Percentiles rank a stretch among this genome's conserved stretches.
phyloP scores from a whole-genome alignment of 2,888 invertebrate genomes.

The Pandemis heparana region DNA sequence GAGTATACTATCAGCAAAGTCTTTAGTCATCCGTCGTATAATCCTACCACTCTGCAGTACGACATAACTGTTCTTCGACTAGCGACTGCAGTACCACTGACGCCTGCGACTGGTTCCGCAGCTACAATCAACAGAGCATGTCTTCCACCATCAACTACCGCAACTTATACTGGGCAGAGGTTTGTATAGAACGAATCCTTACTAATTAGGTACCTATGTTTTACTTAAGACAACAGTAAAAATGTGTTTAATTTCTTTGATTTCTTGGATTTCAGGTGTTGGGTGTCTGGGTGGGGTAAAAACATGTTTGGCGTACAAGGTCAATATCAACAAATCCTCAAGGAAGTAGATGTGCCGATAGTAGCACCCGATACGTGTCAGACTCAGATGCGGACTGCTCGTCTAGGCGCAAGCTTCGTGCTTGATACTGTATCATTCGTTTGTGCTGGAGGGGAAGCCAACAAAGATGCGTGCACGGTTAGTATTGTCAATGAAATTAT shows the following conservation, averaged over 20 bases:
- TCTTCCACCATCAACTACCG: slow-evolving; percentile 76
- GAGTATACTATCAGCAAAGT: slow-evolving; percentile 87
- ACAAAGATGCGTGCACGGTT: slow-evolving; percentile 92
- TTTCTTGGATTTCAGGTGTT: slow-evolving; percentile 71
- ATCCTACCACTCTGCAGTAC: slow-evolving; percentile 90
- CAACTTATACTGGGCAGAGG: slow-evolving; percentile 82
- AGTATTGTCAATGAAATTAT: slow-evolving; percentile 52
- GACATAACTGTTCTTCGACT: slow-evolving; percentile 93
- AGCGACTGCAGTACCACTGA: slow-evolving; percentile 83
- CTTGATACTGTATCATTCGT: slow-evolving; percentile 89
- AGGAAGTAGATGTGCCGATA: slow-evolving; percentile 91
- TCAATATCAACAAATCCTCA: slow-evolving; percentile 88
- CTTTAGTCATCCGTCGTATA: slow-evolving; percentile 88
- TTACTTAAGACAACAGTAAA: too few relatives aligned
- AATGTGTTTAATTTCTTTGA: too few relatives aligned
- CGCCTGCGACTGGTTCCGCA: slow-evolving; percentile 74
- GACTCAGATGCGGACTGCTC: slow-evolving; percentile 86
- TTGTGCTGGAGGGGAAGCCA: slow-evolving; percentile 92
- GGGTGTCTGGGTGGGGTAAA: slow-evolving; percentile 96
- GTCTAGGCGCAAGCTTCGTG: slow-evolving; percentile 87
- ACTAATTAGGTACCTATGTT: too few relatives aligned
- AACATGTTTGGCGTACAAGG: slow-evolving; percentile 88
- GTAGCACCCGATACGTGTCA: slow-evolving; percentile 88
- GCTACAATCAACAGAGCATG: slow-evolving; percentile 87
- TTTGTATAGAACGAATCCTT: slow-evolving; percentile 46